Base-by-base conservation (phyloP, 2,113 vertebrate species). In the Ornithorhynchus anatinus region DNA sequence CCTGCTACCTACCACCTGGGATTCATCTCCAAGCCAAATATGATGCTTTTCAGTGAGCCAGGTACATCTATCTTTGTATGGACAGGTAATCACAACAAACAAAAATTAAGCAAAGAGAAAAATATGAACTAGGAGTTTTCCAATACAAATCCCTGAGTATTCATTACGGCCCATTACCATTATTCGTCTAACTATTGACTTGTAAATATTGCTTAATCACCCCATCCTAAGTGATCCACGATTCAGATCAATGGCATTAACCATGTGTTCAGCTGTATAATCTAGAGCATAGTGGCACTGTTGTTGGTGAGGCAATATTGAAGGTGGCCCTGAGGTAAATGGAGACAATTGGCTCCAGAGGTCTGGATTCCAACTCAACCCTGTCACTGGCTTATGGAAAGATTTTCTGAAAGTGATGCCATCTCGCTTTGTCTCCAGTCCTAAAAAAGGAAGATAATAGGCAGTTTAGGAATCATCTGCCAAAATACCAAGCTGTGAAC, bases 201-300 rank as follows among this genome's bases (percentile, higher is more conserved):
- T 77, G 66, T 80, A 80, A 72, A 67, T 78, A 81, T 75, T 72
- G 52, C 78, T 79, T 75, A 85, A 81, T 81, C 83, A 81, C 22
- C 78, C 86, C 67, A 75, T 80, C 70, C 72, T 85, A 87, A 85
- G 62, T 75, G 72, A 67, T 73, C 82, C 76, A 74, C 71, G 85
- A 84, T 84, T 81, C 80, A 70, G 78, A 80, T 81, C 78, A 84
- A 84, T 77, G 78, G 78, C 70, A 70, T 64, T 67, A 16, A 48
- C 23, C 14, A 9, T 16, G 14, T 48, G 15, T 51, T 61, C 67
- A 68, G 59, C 78, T 54, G 48, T 61, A 67, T 72, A 64, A 77
- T 79, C 23, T 48, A 25, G 45, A 25, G n/a, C n/a, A n/a, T 27
- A 79, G 84, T 75, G 75, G 72, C 73, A 81, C 77, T 75, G 67